phyloP scores from a whole-genome alignment of 2,797 vertebrate genomes.

The Hippocampus kuda region DNA sequence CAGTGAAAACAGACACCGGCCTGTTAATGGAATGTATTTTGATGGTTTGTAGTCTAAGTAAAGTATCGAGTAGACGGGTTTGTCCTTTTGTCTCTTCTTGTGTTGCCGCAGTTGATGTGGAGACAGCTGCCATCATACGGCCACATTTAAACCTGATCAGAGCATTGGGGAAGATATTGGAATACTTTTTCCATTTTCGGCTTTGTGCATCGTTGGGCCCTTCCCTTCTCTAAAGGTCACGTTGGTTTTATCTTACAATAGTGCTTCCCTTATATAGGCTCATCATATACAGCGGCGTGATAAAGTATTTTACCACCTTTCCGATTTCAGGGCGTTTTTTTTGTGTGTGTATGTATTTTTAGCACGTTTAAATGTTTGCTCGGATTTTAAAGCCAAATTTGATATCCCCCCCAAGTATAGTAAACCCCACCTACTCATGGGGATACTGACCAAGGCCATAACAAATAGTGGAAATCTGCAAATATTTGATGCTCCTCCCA shows the following conservation, averaged over 20 bases:
- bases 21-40: slow-evolving; percentile 2
- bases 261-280: slow-evolving; percentile 24
- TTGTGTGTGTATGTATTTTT: background rate
- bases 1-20: background rate
- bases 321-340: background rate
- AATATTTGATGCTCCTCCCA: background rate
- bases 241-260: slow-evolving; percentile 47
- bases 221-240: slow-evolving; percentile 55
- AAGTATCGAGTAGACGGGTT: background rate
- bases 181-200: slow-evolving; percentile 78
- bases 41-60: background rate
- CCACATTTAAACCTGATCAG: slow-evolving; percentile 64
- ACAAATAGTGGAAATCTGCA: background rate
- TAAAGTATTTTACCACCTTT: background rate
- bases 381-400: background rate
- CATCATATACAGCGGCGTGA: background rate
- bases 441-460: background rate
- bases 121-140: slow-evolving; percentile 59
- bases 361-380: background rate
- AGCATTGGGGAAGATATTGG: slow-evolving; percentile 51
- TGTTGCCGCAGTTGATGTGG: slow-evolving; percentile 16
- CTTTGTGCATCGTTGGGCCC: slow-evolving; percentile 55
- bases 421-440: background rate
- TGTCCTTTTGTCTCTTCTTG: slow-evolving; percentile 25
- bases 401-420: background rate